Conservation (phyloP, 2,888 invertebrate genomes). For the Ichneumon xanthorius region DNA sequence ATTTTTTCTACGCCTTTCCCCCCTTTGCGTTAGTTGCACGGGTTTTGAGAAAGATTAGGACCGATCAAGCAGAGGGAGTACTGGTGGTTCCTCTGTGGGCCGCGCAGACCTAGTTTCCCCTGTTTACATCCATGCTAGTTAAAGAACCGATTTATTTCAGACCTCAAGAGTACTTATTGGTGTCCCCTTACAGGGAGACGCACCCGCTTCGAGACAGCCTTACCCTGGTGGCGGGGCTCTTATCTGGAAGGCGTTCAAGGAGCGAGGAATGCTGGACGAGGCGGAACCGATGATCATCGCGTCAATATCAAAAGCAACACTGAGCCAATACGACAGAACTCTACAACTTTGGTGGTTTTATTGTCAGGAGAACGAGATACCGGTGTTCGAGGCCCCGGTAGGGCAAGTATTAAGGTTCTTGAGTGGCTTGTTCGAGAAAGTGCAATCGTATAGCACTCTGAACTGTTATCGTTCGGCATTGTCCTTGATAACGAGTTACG, state of each 20-base stretch:
- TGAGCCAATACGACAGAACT: slow-evolving; percentile 39
- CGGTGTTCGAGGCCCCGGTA: slow-evolving; percentile 3
- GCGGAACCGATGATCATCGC: slow-evolving; percentile 9
- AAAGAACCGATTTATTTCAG: slow-evolving; percentile 43
- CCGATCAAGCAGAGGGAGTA: slow-evolving; percentile 46
- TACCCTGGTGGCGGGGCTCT: slow-evolving; percentile 58
- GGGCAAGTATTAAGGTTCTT: slow-evolving; percentile 10
- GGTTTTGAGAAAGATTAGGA: slow-evolving; percentile 35
- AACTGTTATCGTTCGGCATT: slow-evolving; percentile 18
- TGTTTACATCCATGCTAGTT: slow-evolving; percentile 43
- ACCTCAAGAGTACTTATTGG: slow-evolving; percentile 42
- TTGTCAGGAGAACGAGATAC: slow-evolving; percentile 5
- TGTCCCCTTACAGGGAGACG: slow-evolving; percentile 34
- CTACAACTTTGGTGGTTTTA: slow-evolving; percentile 48
- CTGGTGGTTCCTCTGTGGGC: slow-evolving; percentile 54
- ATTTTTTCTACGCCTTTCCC: slow-evolving; percentile 60
- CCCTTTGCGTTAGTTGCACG: slow-evolving; percentile 49
- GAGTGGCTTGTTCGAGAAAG: slow-evolving; percentile 4
- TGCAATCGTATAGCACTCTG: slow-evolving; percentile 15
- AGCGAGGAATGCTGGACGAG: slow-evolving; percentile 3
- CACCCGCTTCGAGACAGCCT: slow-evolving; percentile 38
- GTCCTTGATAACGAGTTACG: slow-evolving; percentile 30
- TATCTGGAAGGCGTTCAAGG: slow-evolving; percentile 42
- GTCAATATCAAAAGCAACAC: slow-evolving; percentile 41
- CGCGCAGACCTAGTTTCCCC: slow-evolving; percentile 59